These are phyloP conservation scores for Microcebus ravelobensis DNA, from an alignment of 2,113 vertebrate genomes.

Conservation along the genomic window DNA sequence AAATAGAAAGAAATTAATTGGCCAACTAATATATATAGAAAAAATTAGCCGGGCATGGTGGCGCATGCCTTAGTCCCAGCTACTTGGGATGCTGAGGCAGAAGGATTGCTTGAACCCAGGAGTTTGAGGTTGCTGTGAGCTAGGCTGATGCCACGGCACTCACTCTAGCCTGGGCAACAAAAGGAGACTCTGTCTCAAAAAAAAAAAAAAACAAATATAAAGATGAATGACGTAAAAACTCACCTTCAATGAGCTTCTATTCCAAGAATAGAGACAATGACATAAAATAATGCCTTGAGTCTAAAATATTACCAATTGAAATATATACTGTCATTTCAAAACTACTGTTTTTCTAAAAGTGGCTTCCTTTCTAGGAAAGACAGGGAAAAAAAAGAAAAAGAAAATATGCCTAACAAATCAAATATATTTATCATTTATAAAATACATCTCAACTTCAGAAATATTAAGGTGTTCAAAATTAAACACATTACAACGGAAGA, in stretches of 20 bases:
- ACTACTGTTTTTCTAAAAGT: neutral
- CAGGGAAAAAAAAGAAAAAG: neutral
- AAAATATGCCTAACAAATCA: neutral
- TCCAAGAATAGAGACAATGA: conserved; percentile 14
- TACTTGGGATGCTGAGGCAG: no score
- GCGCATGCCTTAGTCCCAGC: no score
- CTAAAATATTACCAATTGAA: conserved; percentile 28
- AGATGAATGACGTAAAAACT: neutral
- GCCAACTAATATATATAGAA: no score
- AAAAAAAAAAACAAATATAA: neutral
- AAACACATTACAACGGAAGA: neutral
- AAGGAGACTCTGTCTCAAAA: no score
- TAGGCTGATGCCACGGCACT: no score
- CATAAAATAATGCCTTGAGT: conserved; percentile 14
- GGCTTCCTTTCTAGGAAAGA: neutral
- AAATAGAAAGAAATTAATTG: no score
- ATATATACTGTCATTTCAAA: conserved; percentile 8
- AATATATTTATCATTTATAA: conserved; percentile 14
- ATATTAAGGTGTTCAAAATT: conserved; percentile 36
- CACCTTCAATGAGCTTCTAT: neutral
- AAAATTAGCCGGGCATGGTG: no score
- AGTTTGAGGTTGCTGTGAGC: no score
- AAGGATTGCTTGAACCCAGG: no score
- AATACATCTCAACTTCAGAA: neutral
- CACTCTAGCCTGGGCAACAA: no score